A percentile compares a stretch with the other conserved stretches of the same genome.
Conservation (phyloP, 2,113 vertebrate genomes). For the Neodon shergylaensis region DNA sequence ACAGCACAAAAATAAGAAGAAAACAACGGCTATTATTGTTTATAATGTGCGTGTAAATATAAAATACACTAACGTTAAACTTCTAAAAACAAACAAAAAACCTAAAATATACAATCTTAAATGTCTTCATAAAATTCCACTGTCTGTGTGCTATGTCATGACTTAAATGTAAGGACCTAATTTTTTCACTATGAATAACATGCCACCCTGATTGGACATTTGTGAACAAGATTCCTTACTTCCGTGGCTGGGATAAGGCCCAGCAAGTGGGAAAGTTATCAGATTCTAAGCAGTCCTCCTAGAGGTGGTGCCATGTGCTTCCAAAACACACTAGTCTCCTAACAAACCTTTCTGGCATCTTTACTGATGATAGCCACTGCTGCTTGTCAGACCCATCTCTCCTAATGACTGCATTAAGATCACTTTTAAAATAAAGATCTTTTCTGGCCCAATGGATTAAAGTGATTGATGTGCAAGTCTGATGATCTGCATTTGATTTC, state of each 20-base stretch:
- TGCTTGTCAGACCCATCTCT: not conserved
- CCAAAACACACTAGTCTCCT: not conserved
- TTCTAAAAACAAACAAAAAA: not conserved
- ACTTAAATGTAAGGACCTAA: not conserved
- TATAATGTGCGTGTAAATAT: no score
- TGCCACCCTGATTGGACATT: not conserved
- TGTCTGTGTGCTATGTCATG: no score
- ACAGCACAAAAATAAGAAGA: not conserved
- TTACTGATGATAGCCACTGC: fast-evolving
- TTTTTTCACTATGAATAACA: not conserved
- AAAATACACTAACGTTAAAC: no score
- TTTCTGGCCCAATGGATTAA: not conserved
- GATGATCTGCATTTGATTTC: not conserved
- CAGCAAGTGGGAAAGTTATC: not conserved
- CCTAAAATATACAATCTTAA: not conserved
- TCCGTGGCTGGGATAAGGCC: not conserved
- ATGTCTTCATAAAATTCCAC: not conserved
- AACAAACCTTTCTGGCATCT: no score
- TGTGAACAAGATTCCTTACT: not conserved
- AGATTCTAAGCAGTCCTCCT: not conserved
- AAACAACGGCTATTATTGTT: not conserved
- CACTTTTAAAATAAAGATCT: not conserved
- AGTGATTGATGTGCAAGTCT: not conserved
- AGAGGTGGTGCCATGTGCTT: not conserved
- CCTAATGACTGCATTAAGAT: not conserved